phyloP scores from a whole-genome alignment of 2,888 invertebrate genomes.

The Fragum fragum region DNA sequence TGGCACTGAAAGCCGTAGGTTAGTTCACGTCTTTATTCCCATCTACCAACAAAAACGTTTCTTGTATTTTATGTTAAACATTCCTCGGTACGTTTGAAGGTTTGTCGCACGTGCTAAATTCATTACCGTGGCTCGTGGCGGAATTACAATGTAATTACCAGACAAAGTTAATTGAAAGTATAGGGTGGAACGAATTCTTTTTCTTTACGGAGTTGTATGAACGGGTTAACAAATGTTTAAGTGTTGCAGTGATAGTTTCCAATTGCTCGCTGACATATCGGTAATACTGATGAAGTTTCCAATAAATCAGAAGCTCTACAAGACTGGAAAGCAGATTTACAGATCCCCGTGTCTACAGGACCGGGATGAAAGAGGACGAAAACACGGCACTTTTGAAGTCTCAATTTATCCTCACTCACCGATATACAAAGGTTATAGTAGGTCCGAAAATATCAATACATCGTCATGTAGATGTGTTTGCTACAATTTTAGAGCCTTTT shows the following conservation, averaged over 20 bases:
- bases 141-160: constrained; percentile 60
- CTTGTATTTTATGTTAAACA: constrained; percentile 36
- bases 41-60: no score
- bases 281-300: background rate
- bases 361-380: background rate
- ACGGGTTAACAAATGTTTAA: constrained; percentile 51
- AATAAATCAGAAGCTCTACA: constrained; percentile 15
- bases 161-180: constrained; percentile 57
- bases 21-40: no score
- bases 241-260: constrained; percentile 25
- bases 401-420: no score
- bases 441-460: no score
- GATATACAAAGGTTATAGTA: no score
- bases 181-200: constrained; percentile 50
- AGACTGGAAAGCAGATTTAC: background rate
- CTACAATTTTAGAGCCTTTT: no score
- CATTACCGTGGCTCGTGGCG: constrained; percentile 46
- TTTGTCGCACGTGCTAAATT: constrained; percentile 39
- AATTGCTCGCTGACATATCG: constrained; percentile 19
- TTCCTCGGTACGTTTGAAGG: constrained; percentile 46
- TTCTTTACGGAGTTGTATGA: constrained; percentile 15
- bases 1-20: no score
- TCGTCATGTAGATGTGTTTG: no score
- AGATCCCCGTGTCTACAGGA: background rate
- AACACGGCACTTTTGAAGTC: background rate